Conservation (phyloP, 1,140 invertebrate species). For the Pseudoatta argentina region DNA sequence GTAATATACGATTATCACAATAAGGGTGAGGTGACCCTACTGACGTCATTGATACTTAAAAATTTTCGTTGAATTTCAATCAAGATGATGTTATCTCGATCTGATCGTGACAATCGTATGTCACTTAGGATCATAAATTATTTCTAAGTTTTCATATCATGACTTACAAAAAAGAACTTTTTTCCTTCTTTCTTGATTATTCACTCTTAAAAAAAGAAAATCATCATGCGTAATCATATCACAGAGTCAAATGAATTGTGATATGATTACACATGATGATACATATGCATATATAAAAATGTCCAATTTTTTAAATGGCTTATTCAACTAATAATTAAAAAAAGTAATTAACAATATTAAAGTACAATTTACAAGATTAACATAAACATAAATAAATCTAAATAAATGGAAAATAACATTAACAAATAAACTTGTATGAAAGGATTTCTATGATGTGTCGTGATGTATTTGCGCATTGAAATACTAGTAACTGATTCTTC, state of each 20-base stretch:
- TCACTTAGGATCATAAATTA: not conserved
- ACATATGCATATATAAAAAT: not conserved
- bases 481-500: slow-evolving; percentile 70
- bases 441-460: not conserved
- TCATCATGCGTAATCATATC: slow-evolving; percentile 13
- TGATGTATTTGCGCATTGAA: slow-evolving; percentile 39
- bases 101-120: too few relatives aligned
- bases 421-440: not conserved
- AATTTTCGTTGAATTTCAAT: too few relatives aligned
- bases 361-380: slow-evolving; percentile 1
- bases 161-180: not conserved
- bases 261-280: slow-evolving; percentile 10
- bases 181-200: not conserved
- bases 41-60: too few relatives aligned
- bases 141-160: not conserved
- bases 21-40: too few relatives aligned
- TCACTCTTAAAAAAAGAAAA: slow-evolving; percentile 40
- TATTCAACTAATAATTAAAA: slow-evolving; percentile 11
- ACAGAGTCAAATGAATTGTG: slow-evolving; percentile 67
- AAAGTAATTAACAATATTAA: not conserved
- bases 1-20: too few relatives aligned
- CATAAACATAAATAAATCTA: slow-evolving; percentile 2
- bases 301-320: not conserved
- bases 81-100: too few relatives aligned
- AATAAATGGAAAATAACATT: not conserved